Conservation (phyloP, 2,797 vertebrate species). For the Pogoniulus pusillus region DNA sequence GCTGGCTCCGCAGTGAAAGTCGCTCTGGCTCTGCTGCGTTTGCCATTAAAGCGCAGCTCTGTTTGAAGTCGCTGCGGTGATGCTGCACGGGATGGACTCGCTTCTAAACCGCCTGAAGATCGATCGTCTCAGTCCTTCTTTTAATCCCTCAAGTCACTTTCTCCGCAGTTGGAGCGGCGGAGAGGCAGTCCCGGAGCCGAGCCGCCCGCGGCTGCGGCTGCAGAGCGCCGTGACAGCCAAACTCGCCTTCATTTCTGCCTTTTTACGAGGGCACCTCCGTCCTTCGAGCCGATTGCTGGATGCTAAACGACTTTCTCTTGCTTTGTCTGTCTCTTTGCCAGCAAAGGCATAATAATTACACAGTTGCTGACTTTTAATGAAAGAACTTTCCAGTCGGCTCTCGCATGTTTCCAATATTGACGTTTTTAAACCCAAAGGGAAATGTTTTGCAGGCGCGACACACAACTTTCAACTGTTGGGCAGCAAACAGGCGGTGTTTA, state of each 20-base stretch:
- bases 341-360: neutral
- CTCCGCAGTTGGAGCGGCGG: neutral
- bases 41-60: neutral
- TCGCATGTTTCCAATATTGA: neutral
- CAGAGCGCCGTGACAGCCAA: neutral
- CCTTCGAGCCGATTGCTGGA: neutral
- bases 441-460: neutral
- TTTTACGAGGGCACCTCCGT: neutral
- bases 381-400: slow-evolving; percentile 14
- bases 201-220: neutral
- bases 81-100: neutral
- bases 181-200: neutral
- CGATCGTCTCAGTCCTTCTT: neutral
- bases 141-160: neutral
- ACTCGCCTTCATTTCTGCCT: neutral
- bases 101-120: neutral
- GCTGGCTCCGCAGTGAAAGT: neutral
- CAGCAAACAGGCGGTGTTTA: neutral
- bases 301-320: neutral
- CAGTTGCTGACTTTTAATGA: neutral
- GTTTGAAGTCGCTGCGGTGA: neutral
- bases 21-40: neutral
- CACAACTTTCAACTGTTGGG: neutral
- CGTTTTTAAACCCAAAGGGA: neutral
- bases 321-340: neutral